These are phyloP conservation scores for Eumacrocentrus americanus DNA, from an alignment of 2,888 invertebrate species.

Conservation along the genomic window DNA sequence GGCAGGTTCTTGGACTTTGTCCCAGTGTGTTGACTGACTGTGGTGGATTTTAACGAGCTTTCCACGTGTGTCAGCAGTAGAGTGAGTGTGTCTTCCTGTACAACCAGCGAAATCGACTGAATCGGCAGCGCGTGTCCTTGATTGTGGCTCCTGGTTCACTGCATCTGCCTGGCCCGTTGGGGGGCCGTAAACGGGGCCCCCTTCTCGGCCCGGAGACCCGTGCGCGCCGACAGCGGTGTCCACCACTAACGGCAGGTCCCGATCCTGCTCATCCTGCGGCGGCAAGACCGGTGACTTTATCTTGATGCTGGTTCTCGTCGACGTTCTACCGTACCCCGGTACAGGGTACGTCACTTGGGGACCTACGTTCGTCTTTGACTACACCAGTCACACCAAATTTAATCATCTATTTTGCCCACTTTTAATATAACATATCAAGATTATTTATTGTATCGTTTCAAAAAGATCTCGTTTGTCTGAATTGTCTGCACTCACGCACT, in stretches of 20 bases:
- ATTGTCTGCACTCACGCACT: neutral
- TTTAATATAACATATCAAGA: neutral
- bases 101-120: no score
- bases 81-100: constrained; percentile 4
- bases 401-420: constrained; percentile 18
- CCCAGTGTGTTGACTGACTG: neutral
- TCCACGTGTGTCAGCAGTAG: neutral
- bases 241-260: constrained; percentile 53
- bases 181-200: constrained; percentile 53
- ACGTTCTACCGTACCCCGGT: constrained; percentile 47
- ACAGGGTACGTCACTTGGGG: constrained; percentile 43
- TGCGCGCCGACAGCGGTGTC: constrained; percentile 45
- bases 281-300: constrained; percentile 50
- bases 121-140: no score
- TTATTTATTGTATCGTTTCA: neutral
- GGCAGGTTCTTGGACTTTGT: neutral
- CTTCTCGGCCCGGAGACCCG: constrained; percentile 45
- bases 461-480: neutral
- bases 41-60: neutral
- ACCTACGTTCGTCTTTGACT: constrained; percentile 5
- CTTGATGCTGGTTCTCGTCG: constrained; percentile 52
- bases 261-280: constrained; percentile 52
- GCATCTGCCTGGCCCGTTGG: constrained; percentile 50
- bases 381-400: neutral
- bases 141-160: constrained; percentile 39